These are phyloP conservation scores for cattle (Bos taurus) DNA, from an alignment of 2,113 vertebrate species.

Conservation along the genomic window ARS-UCD2.0 NC_037347.1:10291001-10291500, in stretches of 20 bases:
- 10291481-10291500: neutral
- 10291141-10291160: neutral
- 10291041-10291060: neutral
- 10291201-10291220: conserved; percentile 61
- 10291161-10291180: conserved; percentile 22
- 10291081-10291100: neutral
- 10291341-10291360: neutral
- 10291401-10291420: neutral
- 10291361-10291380: conserved; percentile 44
- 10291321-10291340: neutral
- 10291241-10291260: conserved; percentile 70
- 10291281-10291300: conserved; percentile 70
- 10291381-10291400: neutral
- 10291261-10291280: conserved; percentile 57
- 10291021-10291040: neutral
- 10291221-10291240: conserved; percentile 59
- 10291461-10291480: neutral
- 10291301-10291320: conserved; percentile 60
- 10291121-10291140: neutral
- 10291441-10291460: neutral
- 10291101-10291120: neutral
- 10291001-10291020: neutral
- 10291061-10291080: neutral
- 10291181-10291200: neutral
- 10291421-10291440: neutral